Evolutionary conservation across 2,113 vertebrate species (phyloP), one percentile per base, ranked within the genome.

Genomic region (Pomatorhinus ruficollis): DNA sequence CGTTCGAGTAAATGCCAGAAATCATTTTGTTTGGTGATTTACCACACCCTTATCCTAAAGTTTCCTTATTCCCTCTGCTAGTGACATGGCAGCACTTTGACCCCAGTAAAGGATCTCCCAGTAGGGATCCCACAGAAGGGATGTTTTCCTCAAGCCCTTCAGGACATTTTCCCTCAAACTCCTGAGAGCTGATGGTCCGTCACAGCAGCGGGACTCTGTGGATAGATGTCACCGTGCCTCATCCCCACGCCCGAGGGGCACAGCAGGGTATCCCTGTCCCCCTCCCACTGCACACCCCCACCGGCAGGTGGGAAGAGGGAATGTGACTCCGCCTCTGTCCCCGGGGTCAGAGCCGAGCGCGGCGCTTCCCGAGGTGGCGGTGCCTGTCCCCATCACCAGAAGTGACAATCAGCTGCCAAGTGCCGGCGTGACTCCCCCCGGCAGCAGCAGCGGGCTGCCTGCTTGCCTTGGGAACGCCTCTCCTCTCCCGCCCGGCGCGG

Each of bases 41-140:
- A 40, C 31, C 24, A 8, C 23, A 21, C n/a, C 31, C 16, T 83
- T 9, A 10, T 4, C 23, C n/a, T 21, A 14, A 53, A 42, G 15
- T 27, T 33, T 6, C 69, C 47, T 37, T 61, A 16, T 53, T 70
- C 35, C 35, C 39, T 10, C 1, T 9, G 10, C 24, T 2, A 24
- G 10, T 3, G 64, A 7, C 28, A 6, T 0, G 5, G 44, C 3
- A 35, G n/a, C 27, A 5, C 21, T n/a, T 27, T 1, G 5, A 31
- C 4, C 47, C 37, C 53, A 0, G 13, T 0, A 7, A 12, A 39
- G 45, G 24, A 12, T 27, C 45, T 30, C 78, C 30, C 22, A 5
- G 28, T 3, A 31, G 37, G 39, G 42, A 69, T 20, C 37, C 6
- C 13, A 0, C 25, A 1, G n/a, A 18, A 63, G 35, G 49, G 12